A percentile compares a stretch with the other conserved stretches of the same genome.
These are phyloP conservation scores for Meganola albula DNA, from an alignment of 2,888 invertebrate species.

Conservation along the genomic window DNA sequence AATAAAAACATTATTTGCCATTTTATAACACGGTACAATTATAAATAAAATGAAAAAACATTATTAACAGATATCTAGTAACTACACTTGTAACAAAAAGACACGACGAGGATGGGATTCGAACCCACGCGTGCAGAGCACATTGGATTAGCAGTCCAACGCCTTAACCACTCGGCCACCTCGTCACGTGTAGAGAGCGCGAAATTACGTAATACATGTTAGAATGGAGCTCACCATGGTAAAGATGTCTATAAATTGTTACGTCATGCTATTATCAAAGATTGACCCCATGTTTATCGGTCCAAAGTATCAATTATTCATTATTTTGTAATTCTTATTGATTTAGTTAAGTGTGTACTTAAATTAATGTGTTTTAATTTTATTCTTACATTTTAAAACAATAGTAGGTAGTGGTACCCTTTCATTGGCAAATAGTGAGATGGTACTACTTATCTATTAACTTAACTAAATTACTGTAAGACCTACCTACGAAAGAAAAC, in stretches of 20 bases:
- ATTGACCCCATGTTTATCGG: constrained; percentile 17
- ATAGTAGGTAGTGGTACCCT: too few species aligned
- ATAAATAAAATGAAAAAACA: not conserved
- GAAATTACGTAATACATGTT: constrained; percentile 35
- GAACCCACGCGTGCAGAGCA: constrained; percentile 91
- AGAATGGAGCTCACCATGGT: constrained; percentile 17
- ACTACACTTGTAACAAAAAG: constrained; percentile 28
- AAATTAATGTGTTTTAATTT: too few species aligned
- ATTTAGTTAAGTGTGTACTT: too few species aligned
- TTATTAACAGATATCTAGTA: constrained; percentile 1
- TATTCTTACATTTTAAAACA: too few species aligned
- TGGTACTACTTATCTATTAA: too few species aligned
- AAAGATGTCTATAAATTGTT: constrained; percentile 12
- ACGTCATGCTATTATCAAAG: constrained; percentile 29
- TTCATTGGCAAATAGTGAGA: too few species aligned
- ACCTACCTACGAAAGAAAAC: too few species aligned
- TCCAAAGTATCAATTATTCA: too few species aligned
- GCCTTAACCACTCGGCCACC: constrained; percentile 92
- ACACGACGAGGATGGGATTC: constrained; percentile 87
- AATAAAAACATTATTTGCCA: not conserved
- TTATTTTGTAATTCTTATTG: too few species aligned
- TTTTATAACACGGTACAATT: not conserved
- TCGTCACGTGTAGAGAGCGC: constrained; percentile 69
- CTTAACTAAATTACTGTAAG: too few species aligned
- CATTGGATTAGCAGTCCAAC: constrained; percentile 92